Conservation (phyloP, 2,113 vertebrate genomes). For the Patagioenas fasciata region DNA sequence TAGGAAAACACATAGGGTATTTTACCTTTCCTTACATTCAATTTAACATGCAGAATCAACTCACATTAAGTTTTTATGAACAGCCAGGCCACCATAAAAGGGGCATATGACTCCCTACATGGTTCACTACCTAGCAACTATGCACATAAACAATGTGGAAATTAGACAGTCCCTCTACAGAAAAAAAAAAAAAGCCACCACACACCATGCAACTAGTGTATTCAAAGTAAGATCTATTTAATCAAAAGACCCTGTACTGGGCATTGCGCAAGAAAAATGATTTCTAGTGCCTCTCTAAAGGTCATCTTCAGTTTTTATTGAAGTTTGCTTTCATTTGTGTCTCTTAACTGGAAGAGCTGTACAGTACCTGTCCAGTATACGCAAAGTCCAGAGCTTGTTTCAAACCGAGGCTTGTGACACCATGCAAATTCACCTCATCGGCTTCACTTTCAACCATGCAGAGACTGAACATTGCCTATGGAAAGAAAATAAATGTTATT, state of each 20-base stretch:
- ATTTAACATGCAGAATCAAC: neutral
- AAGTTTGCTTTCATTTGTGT: neutral
- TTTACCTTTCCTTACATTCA: neutral
- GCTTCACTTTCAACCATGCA: constrained; percentile 99
- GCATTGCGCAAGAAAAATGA: neutral
- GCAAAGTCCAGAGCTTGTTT: constrained; percentile 96
- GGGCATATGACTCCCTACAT: neutral
- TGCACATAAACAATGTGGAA: neutral
- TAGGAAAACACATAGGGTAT: neutral
- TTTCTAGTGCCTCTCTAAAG: neutral
- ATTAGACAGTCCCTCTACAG: neutral
- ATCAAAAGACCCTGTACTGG: neutral
- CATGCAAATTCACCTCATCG: constrained; percentile 92
- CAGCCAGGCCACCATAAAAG: neutral
- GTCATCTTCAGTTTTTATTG: neutral
- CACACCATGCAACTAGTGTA: neutral
- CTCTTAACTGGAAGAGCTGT: neutral
- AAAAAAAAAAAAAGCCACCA: neutral
- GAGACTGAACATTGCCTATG: constrained; percentile 97
- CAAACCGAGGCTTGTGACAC: constrained; percentile 91
- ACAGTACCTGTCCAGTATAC: constrained; percentile 94
- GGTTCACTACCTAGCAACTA: neutral
- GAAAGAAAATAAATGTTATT: neutral
- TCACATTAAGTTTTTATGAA: neutral
- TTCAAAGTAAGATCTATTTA: neutral